Evolutionary conservation across 2,888 invertebrate species (phyloP).

Genomic region (Agrochola macilenta): DNA sequence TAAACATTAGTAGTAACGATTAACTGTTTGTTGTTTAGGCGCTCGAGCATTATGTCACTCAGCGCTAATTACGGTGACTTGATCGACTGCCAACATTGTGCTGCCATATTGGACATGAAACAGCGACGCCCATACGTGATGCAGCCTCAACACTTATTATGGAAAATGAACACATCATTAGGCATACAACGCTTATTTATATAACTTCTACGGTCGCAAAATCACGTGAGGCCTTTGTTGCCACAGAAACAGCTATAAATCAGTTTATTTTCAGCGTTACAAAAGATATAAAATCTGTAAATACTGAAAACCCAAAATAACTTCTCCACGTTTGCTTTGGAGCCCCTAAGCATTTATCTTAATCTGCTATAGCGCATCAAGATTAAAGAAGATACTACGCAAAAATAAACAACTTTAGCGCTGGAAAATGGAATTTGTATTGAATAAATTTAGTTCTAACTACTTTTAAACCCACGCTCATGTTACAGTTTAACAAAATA

Average conservation of each 20-base stretch:
- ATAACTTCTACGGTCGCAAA: conserved; percentile 13
- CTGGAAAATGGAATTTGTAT: conserved; percentile 49
- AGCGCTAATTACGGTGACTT: conserved; percentile 73
- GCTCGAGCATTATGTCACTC: conserved; percentile 69
- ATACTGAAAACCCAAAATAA: conserved; percentile 28
- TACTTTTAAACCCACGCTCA: conserved; percentile 40
- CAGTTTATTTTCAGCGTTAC: conserved; percentile 31
- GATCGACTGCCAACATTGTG: conserved; percentile 78
- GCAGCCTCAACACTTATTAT: conserved; percentile 31
- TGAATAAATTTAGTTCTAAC: conserved; percentile 53
- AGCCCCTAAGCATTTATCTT: conserved; percentile 33
- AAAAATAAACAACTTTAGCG: conserved; percentile 56
- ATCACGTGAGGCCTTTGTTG: conserved; percentile 22
- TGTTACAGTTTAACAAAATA: conserved; percentile 30
- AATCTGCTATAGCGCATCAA: conserved; percentile 40
- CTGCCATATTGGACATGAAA: conserved; percentile 64
- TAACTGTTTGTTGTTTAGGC: conserved; percentile 67
- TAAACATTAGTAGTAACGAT: conserved; percentile 65
- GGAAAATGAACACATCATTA: conserved; percentile 38
- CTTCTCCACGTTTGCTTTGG: conserved; percentile 5
- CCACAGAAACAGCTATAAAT: conserved; percentile 32
- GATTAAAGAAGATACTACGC: conserved; percentile 49
- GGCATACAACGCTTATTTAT: conserved; percentile 23
- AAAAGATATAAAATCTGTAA: conserved; percentile 14
- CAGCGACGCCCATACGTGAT: conserved; percentile 51